Evolutionary conservation across 2,113 vertebrate species (phyloP), one percentile per base, ranked within the genome.

Genomic region (Ginglymostoma cirratum): DNA sequence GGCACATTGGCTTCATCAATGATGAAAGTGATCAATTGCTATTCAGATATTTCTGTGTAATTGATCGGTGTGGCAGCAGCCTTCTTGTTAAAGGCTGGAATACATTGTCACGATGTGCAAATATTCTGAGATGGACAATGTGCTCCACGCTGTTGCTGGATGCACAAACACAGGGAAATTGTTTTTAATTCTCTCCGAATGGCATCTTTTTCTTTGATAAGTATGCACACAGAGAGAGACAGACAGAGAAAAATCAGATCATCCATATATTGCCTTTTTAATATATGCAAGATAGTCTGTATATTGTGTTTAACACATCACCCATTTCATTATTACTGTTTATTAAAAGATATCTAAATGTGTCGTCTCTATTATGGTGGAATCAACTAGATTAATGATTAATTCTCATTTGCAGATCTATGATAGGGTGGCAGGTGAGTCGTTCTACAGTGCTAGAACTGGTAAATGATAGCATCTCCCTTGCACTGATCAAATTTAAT

Each of bases 401-500:
- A 97, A 99, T 99, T 99, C 99, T 99, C 98, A 98, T 98, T 99
- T 99, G 69, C 98, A 98, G 99, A 99, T 99, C 98, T 98, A 97
- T 98, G 98, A 98, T 99, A 99, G 99, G 98, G 98, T 98, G 98
- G 98, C 98, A 98, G 94, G 67, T 95, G 94, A 72, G 24, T 72
- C 38, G 69, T 72, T 45, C 94, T 72, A 95, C 66, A 70, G 42
- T 76, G 94, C 67, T 48, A 14, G 67, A 95, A 95, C 94, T 72
- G 69, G 69, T 98, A 97, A 98, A 98, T 98, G 98, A 99, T 99
- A 98, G 98, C 98, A 98, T 99, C 98, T 97, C 99, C 99, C 99
- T 98, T 99, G 98, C 99, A 98, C 98, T 99, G 98, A 99, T 99
- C 99, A 99, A 99, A 99, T 99, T 99, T 99, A 99, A 99, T 99